Percentiles rank a stretch among this genome's conserved stretches.
These are phyloP conservation scores for Mythimna impura DNA, from an alignment of 2,888 invertebrate genomes.

Conservation along the genomic window DNA sequence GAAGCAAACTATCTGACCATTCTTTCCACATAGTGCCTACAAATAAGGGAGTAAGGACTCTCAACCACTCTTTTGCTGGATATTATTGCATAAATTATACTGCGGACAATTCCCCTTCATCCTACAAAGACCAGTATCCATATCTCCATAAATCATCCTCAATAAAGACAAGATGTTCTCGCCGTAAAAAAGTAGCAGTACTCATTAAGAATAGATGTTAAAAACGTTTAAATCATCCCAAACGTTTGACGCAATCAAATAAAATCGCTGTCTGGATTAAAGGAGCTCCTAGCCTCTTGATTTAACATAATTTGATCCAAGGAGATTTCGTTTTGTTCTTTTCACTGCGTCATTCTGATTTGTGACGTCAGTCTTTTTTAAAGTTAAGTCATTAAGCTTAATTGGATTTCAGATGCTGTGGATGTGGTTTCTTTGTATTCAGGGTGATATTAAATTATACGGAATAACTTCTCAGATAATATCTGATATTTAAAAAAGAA, in stretches of 20 bases:
- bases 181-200: conserved; percentile 56
- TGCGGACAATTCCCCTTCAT: background rate
- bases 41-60: too few species aligned
- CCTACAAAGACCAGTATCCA: conserved; percentile 20
- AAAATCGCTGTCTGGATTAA: conserved; percentile 77
- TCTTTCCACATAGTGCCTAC: too few species aligned
- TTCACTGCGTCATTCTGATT: conserved; percentile 68
- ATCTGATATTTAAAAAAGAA: background rate
- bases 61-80: too few species aligned
- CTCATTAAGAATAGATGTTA: conserved; percentile 63
- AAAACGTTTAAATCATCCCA: conserved; percentile 73
- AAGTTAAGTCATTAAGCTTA: conserved; percentile 78
- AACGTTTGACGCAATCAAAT: conserved; percentile 78
- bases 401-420: conserved; percentile 71
- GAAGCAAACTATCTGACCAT: too few species aligned
- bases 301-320: conserved; percentile 78
- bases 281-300: conserved; percentile 70
- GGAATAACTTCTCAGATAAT: background rate
- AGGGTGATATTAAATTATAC: background rate
- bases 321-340: conserved; percentile 74
- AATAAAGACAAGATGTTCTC: conserved; percentile 51
- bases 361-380: conserved; percentile 74
- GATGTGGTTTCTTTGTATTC: conserved; percentile 44
- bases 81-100: too few species aligned
- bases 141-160: conserved; percentile 42